A percentile compares a stretch with the other conserved stretches of the same genome.
phyloP scores from a whole-genome alignment of 1,140 invertebrate species.

The Achroia grisella region DNA sequence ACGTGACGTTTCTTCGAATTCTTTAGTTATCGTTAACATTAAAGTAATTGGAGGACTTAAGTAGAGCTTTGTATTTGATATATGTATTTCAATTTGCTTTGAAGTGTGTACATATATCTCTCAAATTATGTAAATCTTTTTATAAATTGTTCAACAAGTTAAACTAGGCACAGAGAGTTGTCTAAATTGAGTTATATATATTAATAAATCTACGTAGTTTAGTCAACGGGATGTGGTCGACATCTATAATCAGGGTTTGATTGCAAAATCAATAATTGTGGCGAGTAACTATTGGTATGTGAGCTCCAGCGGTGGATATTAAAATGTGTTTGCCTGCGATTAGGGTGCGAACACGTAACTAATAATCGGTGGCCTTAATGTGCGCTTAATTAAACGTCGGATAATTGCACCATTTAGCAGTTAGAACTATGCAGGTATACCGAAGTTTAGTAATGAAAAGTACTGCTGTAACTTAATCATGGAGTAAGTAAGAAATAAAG shows the following conservation, averaged over 20 bases:
- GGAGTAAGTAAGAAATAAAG: too few species aligned
- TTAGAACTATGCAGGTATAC: not conserved
- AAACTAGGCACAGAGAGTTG: too few species aligned
- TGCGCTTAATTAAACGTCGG: constrained; percentile 38
- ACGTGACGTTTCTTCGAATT: constrained; percentile 15
- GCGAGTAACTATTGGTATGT: constrained; percentile 47
- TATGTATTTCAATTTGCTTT: not conserved
- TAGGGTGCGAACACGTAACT: constrained; percentile 41
- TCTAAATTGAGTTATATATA: too few species aligned
- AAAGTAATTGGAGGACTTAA: constrained; percentile 18
- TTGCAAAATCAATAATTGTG: constrained; percentile 61
- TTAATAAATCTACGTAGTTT: too few species aligned
- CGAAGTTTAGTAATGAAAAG: not conserved
- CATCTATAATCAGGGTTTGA: constrained; percentile 51
- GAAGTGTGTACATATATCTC: not conserved
- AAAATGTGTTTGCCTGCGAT: constrained; percentile 49
- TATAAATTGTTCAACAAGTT: too few species aligned
- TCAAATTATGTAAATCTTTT: constrained; percentile 1
- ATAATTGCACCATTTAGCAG: constrained; percentile 1
- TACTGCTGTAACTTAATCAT: too few species aligned
- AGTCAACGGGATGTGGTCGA: constrained; percentile 12
- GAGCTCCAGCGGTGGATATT: constrained; percentile 46
- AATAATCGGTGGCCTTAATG: constrained; percentile 47
- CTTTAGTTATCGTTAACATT: constrained; percentile 19
- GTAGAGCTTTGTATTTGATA: constrained; percentile 7